Evolutionary conservation across 2,888 invertebrate genomes (phyloP).

Genomic region (Leptura quadrifasciata): DNA sequence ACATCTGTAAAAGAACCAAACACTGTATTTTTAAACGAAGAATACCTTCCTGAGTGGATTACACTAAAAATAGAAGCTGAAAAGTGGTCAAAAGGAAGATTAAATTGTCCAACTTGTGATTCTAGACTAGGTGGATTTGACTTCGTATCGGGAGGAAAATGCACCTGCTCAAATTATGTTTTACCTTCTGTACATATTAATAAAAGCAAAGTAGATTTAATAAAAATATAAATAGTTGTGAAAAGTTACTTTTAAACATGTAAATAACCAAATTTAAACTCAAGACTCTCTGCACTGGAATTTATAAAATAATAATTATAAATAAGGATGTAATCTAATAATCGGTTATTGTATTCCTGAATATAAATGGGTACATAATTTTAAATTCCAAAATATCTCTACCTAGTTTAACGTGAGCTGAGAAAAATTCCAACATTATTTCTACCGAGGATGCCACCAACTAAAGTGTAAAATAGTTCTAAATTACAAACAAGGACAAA

Average conservation of each 20-base stretch:
- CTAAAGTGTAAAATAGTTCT: too few relatives aligned
- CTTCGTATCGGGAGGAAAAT: conserved; percentile 80
- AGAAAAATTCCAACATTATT: too few relatives aligned
- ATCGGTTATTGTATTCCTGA: too few relatives aligned
- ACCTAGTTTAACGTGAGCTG: too few relatives aligned
- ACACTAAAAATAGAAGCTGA: conserved; percentile 75
- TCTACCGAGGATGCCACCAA: too few relatives aligned
- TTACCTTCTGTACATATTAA: conserved; percentile 79
- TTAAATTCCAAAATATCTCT: too few relatives aligned
- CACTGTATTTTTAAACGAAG: conserved; percentile 76
- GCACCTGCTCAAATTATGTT: conserved; percentile 76
- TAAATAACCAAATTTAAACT: background rate
- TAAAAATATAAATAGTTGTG: conserved; percentile 38
- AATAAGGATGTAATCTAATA: too few relatives aligned
- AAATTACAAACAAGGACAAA: too few relatives aligned
- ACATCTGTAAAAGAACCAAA: conserved; percentile 59
- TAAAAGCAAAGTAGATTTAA: conserved; percentile 79
- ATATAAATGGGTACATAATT: too few relatives aligned
- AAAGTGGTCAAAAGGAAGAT: conserved; percentile 81
- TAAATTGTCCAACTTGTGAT: conserved; percentile 79
- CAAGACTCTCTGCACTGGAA: too few relatives aligned
- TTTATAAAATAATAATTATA: too few relatives aligned
- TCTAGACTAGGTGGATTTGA: conserved; percentile 81
- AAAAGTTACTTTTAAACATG: background rate
- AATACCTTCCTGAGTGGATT: conserved; percentile 78